Percentiles rank a stretch among this genome's conserved stretches.
Conservation (phyloP, 2,113 vertebrate species). For the Oncorhynchus masou region DNA sequence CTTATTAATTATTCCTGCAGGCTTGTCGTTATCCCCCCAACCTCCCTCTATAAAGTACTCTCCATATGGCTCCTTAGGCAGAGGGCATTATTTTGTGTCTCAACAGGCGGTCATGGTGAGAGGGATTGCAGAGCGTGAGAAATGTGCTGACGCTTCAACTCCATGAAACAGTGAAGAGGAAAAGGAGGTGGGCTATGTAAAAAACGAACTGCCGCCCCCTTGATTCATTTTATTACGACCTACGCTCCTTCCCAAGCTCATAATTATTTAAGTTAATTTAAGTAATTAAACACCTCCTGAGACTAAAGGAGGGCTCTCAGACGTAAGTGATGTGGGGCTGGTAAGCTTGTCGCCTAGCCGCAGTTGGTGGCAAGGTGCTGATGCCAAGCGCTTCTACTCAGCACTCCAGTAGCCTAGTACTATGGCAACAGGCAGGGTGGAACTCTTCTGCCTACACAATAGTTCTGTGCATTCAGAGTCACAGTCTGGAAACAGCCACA, state of each 20-base stretch:
- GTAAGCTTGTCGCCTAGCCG: conserved; percentile 47
- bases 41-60: conserved; percentile 41
- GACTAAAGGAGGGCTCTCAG: conserved; percentile 16
- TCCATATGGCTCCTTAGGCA: conserved; percentile 62
- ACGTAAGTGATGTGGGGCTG: conserved; percentile 35
- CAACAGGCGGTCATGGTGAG: conserved; percentile 43
- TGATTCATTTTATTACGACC: conserved; percentile 44
- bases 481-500: conserved; percentile 35
- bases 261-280: conserved; percentile 51
- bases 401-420: conserved; percentile 59
- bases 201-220: conserved; percentile 46
- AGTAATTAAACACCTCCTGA: conserved; percentile 38
- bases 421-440: conserved; percentile 52
- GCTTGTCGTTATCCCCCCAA: conserved; percentile 19
- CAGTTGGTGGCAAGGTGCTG: conserved; percentile 47
- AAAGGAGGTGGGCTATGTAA: conserved; percentile 28
- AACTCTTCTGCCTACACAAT: conserved; percentile 21
- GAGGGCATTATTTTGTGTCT: conserved; percentile 44
- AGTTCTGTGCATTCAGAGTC: conserved; percentile 27
- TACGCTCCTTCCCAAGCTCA: conserved; percentile 25
- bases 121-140: conserved; percentile 42
- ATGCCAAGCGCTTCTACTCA: conserved; percentile 52
- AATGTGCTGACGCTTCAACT: conserved; percentile 61
- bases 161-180: conserved; percentile 15
- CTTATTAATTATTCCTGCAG: conserved; percentile 61